Conservation (phyloP, 53 echinoderm and acorn worm species). For the Actinopyga echinites region DNA sequence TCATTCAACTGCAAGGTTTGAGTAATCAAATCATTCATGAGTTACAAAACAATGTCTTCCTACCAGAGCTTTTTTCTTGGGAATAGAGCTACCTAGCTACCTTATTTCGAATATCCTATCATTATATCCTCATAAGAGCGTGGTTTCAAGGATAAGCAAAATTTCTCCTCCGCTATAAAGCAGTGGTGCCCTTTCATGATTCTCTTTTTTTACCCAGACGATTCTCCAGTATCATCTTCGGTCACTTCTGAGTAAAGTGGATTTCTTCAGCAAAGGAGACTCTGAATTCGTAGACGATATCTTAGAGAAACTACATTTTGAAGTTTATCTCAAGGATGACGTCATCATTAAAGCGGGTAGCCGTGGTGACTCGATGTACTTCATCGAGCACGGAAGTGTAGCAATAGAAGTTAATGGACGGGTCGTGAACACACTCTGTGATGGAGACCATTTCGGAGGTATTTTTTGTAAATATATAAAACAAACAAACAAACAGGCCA, state of each 20-base stretch:
- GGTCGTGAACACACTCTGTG: slow-evolving; percentile 67
- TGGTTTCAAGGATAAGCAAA: too few relatives aligned
- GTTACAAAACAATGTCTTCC: too few relatives aligned
- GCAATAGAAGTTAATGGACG: slow-evolving; percentile 67
- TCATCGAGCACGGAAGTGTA: slow-evolving; percentile 97
- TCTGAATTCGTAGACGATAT: slow-evolving; percentile 82
- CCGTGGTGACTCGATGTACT: slow-evolving; percentile 86
- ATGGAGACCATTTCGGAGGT: slow-evolving; percentile 99
- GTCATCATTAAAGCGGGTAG: slow-evolving; percentile 88
- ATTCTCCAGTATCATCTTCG: slow-evolving; percentile 78
- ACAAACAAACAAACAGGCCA: neutral
- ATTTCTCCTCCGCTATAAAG: too few relatives aligned
- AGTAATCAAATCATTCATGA: too few relatives aligned
- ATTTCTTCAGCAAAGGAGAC: slow-evolving; percentile 78
- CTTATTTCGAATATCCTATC: too few relatives aligned
- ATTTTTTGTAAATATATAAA: neutral
- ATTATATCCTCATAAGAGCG: too few relatives aligned
- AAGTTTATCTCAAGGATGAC: slow-evolving; percentile 84
- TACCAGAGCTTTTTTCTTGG: too few relatives aligned
- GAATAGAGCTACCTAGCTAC: too few relatives aligned
- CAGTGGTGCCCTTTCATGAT: too few relatives aligned
- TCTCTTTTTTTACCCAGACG: slow-evolving; percentile 51
- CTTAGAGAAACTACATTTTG: slow-evolving; percentile 85
- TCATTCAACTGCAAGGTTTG: too few relatives aligned
- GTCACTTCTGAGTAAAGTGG: slow-evolving; percentile 83